Conservation (phyloP, 2,113 vertebrate genomes). For the Tupaia chinensis region DNA sequence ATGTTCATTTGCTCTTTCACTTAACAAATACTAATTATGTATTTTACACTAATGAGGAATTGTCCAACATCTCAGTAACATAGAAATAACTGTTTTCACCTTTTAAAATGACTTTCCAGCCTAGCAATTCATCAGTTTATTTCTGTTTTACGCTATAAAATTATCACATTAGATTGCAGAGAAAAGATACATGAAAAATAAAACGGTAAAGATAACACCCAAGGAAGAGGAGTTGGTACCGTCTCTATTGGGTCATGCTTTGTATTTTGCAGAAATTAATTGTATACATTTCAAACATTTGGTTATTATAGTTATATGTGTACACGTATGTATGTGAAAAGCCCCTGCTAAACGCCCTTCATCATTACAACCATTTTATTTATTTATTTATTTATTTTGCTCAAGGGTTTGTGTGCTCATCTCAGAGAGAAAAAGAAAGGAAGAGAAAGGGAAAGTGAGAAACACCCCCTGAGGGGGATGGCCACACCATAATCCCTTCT, state of each 20-base stretch:
- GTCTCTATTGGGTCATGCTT: background rate
- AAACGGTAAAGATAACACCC: background rate
- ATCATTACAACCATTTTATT: background rate
- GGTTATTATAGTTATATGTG: fast-evolving
- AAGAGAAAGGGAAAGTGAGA: no score
- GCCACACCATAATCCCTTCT: no score
- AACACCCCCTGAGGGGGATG: no score
- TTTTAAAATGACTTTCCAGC: background rate
- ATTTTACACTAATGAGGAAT: background rate
- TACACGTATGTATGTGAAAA: background rate
- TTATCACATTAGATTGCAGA: background rate
- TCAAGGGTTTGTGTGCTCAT: no score
- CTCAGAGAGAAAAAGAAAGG: no score
- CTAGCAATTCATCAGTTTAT: background rate
- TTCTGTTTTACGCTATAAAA: background rate
- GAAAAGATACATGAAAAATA: background rate
- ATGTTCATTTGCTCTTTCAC: background rate
- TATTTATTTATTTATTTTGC: no score
- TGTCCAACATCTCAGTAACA: background rate
- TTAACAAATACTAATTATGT: background rate
- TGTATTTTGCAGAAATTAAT: background rate
- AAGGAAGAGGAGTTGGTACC: background rate
- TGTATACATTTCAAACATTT: background rate
- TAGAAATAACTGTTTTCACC: background rate
- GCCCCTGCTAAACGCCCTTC: background rate